Conservation (phyloP, 2,888 invertebrate genomes). For the Machimus rusticus region DNA sequence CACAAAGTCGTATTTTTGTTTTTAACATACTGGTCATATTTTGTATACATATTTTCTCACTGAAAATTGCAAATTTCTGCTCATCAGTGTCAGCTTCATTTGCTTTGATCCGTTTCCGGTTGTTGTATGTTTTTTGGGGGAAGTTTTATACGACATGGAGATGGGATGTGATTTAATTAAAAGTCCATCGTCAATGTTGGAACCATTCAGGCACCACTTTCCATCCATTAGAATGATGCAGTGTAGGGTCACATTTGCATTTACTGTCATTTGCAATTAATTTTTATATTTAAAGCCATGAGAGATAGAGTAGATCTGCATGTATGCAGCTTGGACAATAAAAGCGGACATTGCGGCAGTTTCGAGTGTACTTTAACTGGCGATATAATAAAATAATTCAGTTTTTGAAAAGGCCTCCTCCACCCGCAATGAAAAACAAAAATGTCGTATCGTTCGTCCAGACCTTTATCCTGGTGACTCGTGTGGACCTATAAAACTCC, state of each 20-base stretch:
- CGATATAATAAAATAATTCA: constrained; percentile 38
- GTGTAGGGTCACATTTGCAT: constrained; percentile 9
- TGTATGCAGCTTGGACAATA: neutral
- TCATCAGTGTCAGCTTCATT: neutral
- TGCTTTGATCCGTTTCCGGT: neutral
- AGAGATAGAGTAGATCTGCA: neutral
- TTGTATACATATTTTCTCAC: neutral
- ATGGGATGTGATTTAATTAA: constrained; percentile 5
- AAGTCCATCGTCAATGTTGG: neutral
- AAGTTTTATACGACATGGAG: neutral
- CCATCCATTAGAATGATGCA: neutral
- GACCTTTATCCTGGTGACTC: neutral
- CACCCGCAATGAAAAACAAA: constrained; percentile 6
- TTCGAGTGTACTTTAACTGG: constrained; percentile 15
- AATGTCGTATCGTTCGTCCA: neutral
- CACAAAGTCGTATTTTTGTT: neutral
- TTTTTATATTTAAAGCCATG: constrained; percentile 7
- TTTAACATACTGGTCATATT: neutral
- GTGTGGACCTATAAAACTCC: constrained; percentile 7
- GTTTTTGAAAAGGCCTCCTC: constrained; percentile 13
- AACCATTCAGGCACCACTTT: neutral
- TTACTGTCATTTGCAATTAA: constrained; percentile 16
- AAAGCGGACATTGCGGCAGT: neutral
- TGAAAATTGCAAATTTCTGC: neutral
- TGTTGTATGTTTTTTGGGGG: neutral